Percentiles rank a stretch among this genome's conserved stretches.
Evolutionary conservation across 2,797 vertebrate genomes (phyloP).

Genomic region (Eulemur rubriventer): DNA sequence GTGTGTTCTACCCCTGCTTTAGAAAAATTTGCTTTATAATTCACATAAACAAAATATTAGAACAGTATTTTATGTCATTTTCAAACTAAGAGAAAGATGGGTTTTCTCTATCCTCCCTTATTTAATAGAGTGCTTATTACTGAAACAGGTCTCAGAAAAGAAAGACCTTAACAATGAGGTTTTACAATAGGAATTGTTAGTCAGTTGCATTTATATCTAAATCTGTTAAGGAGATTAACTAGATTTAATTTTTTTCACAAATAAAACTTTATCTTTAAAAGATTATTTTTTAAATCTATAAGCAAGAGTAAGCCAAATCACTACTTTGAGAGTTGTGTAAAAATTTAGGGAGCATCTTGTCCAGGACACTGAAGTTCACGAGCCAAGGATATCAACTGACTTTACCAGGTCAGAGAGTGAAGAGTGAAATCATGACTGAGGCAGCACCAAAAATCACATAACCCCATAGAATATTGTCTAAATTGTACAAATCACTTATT

Average conservation of each 20-base stretch:
- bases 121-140: neutral
- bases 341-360: neutral
- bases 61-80: slow-evolving; percentile 29
- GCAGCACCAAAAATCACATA: neutral
- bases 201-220: neutral
- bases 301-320: neutral
- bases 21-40: slow-evolving; percentile 1
- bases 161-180: neutral
- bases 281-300: neutral
- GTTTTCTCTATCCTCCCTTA: neutral
- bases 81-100: slow-evolving; percentile 15
- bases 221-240: slow-evolving; percentile 4
- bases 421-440: slow-evolving; percentile 8
- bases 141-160: slow-evolving; percentile 40
- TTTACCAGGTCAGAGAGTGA: slow-evolving; percentile 2
- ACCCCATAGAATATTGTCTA: neutral
- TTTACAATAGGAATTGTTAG: slow-evolving; percentile 35
- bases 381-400: slow-evolving; percentile 16
- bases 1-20: neutral
- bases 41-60: neutral
- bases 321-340: neutral
- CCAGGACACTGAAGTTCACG: slow-evolving; percentile 35
- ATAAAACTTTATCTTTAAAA: slow-evolving; percentile 37
- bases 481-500: slow-evolving; percentile 1
- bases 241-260: slow-evolving; percentile 31